phyloP scores from a whole-genome alignment of 2,797 vertebrate species.

The Chloroceryle amazona region DNA sequence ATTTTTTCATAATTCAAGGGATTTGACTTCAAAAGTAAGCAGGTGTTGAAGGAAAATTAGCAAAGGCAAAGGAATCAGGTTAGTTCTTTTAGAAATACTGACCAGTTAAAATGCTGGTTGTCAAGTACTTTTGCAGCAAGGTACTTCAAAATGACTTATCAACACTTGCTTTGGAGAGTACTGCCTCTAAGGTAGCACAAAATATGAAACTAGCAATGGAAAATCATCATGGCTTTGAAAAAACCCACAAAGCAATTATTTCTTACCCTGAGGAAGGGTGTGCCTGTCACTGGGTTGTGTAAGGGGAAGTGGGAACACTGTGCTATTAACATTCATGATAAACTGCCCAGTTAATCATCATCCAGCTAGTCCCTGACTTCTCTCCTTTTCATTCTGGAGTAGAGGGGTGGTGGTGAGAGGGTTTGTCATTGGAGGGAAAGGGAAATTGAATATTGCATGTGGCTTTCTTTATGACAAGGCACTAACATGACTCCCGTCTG shows the following conservation, averaged over 20 bases:
- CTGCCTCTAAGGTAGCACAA: constrained; percentile 21
- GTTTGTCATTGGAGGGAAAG: constrained; percentile 79
- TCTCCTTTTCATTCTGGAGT: constrained; percentile 53
- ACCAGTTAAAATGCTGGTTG: constrained; percentile 37
- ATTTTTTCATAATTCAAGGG: neutral
- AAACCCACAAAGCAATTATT: neutral
- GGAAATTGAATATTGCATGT: constrained; percentile 79
- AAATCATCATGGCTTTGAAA: constrained; percentile 40
- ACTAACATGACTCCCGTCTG: constrained; percentile 99
- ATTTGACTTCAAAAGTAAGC: constrained; percentile 19
- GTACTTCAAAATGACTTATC: constrained; percentile 32
- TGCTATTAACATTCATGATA: constrained; percentile 44
- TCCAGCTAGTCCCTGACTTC: constrained; percentile 48
- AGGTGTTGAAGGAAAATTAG: constrained; percentile 19
- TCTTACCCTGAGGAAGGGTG: constrained; percentile 46
- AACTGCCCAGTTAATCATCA: constrained; percentile 58
- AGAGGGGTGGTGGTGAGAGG: constrained; percentile 71
- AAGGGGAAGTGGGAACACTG: constrained; percentile 42
- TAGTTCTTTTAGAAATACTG: constrained; percentile 2
- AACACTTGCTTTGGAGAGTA: neutral
- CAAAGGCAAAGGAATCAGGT: neutral
- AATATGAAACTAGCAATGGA: constrained; percentile 24
- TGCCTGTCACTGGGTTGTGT: constrained; percentile 32
- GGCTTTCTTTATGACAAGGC: constrained; percentile 84
- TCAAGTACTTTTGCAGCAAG: constrained; percentile 31